Evolutionary conservation across 1,140 invertebrate species (phyloP).

Genomic region (Neoseiulus cucumeris): DNA sequence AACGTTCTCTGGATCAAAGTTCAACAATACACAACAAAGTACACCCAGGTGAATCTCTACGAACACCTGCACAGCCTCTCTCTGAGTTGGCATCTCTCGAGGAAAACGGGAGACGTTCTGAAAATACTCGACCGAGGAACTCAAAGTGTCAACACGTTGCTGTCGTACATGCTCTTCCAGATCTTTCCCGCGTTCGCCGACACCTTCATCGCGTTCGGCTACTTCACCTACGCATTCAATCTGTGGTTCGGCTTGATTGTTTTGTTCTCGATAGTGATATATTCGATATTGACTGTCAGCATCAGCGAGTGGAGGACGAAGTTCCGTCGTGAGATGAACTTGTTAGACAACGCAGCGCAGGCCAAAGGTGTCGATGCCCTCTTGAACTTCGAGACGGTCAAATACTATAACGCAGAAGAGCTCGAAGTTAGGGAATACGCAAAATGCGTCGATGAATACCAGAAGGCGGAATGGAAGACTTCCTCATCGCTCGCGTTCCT

Average conservation of each 20-base stretch:
- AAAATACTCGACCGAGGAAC: constrained; percentile 86
- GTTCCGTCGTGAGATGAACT: constrained; percentile 74
- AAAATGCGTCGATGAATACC: constrained; percentile 45
- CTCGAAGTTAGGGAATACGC: constrained; percentile 70
- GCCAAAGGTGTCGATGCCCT: constrained; percentile 87
- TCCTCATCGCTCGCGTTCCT: constrained; percentile 63
- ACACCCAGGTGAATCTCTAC: constrained; percentile 63
- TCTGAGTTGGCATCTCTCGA: constrained; percentile 57
- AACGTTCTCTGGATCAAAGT: constrained; percentile 83
- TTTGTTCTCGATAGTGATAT: constrained; percentile 70
- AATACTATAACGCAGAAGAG: constrained; percentile 80
- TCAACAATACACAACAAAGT: constrained; percentile 79
- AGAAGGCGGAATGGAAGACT: constrained; percentile 68
- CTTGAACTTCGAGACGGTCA: constrained; percentile 88
- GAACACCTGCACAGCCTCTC: constrained; percentile 51
- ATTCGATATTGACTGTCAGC: constrained; percentile 59
- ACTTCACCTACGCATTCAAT: constrained; percentile 68
- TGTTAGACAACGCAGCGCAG: constrained; percentile 69
- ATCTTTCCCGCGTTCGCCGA: constrained; percentile 80
- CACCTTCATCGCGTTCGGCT: constrained; percentile 74
- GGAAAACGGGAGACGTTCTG: constrained; percentile 88
- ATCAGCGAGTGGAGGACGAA: constrained; percentile 92
- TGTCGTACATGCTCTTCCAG: constrained; percentile 42
- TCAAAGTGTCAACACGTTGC: constrained; percentile 73
- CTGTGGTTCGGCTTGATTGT: constrained; percentile 84